A percentile compares a stretch with the other conserved stretches of the same genome.
phyloP scores from a whole-genome alignment of 30 jellyfish, hydroid and myxozoan genomes.

The Rhopilema esculentum region DNA sequence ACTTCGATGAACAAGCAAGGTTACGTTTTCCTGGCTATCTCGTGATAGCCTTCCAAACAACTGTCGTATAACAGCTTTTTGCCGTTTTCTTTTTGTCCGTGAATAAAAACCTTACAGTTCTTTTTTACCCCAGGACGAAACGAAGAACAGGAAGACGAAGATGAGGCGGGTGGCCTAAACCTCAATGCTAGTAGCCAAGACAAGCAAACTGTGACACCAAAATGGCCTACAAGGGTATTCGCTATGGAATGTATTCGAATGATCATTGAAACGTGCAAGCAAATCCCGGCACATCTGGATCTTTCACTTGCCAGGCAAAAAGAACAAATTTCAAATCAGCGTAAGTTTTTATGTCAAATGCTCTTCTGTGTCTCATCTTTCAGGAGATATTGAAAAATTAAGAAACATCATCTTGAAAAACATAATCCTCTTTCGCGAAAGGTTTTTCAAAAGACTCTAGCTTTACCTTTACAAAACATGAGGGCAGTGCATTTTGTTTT shows the following conservation, averaged over 20 bases:
- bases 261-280: slow-evolving; percentile 87
- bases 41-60: too few relatives aligned
- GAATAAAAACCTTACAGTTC: not conserved
- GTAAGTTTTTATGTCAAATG: slow-evolving; percentile 29
- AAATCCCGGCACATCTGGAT: slow-evolving; percentile 75
- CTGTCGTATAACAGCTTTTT: not conserved
- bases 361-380: not conserved
- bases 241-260: slow-evolving; percentile 97
- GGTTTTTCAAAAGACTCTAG: too few relatives aligned
- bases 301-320: slow-evolving; percentile 81
- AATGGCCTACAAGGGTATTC: slow-evolving; percentile 97
- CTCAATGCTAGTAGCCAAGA: slow-evolving; percentile 76
- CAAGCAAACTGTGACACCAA: slow-evolving; percentile 85
- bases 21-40: too few relatives aligned
- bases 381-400: not conserved
- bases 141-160: slow-evolving; percentile 90
- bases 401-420: not conserved
- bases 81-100: not conserved
- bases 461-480: too few relatives aligned
- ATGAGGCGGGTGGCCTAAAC: slow-evolving; percentile 88
- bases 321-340: slow-evolving; percentile 37
- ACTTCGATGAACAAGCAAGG: too few relatives aligned
- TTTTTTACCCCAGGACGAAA: not conserved
- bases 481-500: too few relatives aligned
- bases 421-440: not conserved